These are phyloP conservation scores for Panthera tigris DNA, from an alignment of 2,113 vertebrate genomes.

Conservation along the genomic window DNA sequence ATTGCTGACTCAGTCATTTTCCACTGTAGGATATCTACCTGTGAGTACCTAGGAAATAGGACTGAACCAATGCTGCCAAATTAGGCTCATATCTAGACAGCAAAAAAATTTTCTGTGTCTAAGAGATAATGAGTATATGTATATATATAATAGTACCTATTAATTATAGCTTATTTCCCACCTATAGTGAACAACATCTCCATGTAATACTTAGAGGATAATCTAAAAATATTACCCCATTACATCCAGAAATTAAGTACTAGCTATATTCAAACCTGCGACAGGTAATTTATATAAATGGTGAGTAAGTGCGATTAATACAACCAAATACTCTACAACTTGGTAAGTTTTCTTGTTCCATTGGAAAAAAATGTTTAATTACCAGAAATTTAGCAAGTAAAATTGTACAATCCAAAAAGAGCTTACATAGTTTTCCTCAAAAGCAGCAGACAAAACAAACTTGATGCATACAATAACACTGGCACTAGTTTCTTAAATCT, in stretches of 20 bases:
- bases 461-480: background rate
- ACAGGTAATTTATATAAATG: background rate
- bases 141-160: background rate
- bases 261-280: constrained; percentile 13
- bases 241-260: background rate
- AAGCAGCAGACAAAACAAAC: background rate
- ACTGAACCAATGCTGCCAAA: background rate
- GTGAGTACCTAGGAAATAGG: background rate
- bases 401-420: background rate
- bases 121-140: background rate
- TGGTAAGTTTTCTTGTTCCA: background rate
- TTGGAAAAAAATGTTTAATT: background rate
- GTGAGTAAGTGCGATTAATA: background rate
- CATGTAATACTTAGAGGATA: background rate
- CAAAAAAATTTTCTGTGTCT: background rate
- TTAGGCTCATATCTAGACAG: background rate
- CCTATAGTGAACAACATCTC: background rate
- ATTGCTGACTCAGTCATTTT: background rate
- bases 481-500: constrained; percentile 8
- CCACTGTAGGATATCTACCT: background rate
- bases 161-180: background rate
- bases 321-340: constrained; percentile 1
- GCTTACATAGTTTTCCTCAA: background rate
- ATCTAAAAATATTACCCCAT: constrained; percentile 19
- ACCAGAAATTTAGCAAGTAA: constrained; percentile 2